Conservation (phyloP, 1,140 invertebrate genomes). For the Formica selysi region DNA sequence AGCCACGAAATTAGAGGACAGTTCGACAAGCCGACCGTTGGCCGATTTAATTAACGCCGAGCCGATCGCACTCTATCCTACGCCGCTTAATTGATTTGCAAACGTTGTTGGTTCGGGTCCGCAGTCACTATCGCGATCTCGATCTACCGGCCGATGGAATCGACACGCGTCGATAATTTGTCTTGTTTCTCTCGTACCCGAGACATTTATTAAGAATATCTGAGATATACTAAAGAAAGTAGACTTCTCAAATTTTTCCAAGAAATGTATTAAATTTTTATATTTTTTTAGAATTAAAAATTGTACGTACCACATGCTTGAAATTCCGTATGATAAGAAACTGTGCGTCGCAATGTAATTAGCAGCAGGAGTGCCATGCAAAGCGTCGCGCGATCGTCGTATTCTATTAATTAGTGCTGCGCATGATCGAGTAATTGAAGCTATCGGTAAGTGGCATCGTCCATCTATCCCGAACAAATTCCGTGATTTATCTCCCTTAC, state of each 20-base stretch:
- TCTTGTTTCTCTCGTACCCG: slow-evolving; percentile 68
- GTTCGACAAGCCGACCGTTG: slow-evolving; percentile 67
- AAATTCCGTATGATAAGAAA: too few species aligned
- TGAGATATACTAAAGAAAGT: slow-evolving; percentile 8
- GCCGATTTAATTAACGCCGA: slow-evolving; percentile 72
- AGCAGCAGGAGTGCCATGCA: too few species aligned
- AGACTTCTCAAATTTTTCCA: background rate
- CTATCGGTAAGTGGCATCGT: slow-evolving; percentile 48
- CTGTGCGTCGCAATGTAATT: too few species aligned
- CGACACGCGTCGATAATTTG: slow-evolving; percentile 76
- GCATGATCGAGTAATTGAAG: slow-evolving; percentile 30
- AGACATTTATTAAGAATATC: slow-evolving; percentile 50
- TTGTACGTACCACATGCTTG: too few species aligned
- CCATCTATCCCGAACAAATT: slow-evolving; percentile 50
- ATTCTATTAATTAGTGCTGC: too few species aligned
- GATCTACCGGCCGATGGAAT: slow-evolving; percentile 71
- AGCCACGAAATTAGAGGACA: slow-evolving; percentile 76
- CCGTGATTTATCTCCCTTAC: slow-evolving; percentile 31
- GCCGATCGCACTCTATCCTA: slow-evolving; percentile 60
- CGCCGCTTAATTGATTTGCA: slow-evolving; percentile 81
- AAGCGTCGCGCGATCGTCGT: too few species aligned
- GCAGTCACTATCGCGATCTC: slow-evolving; percentile 76
- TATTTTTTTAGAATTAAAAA: background rate
- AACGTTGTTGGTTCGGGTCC: slow-evolving; percentile 66
- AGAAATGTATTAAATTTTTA: background rate